A percentile compares a stretch with the other conserved stretches of the same genome.
phyloP scores from a whole-genome alignment of 2,888 invertebrate species.

The Luperina testacea region DNA sequence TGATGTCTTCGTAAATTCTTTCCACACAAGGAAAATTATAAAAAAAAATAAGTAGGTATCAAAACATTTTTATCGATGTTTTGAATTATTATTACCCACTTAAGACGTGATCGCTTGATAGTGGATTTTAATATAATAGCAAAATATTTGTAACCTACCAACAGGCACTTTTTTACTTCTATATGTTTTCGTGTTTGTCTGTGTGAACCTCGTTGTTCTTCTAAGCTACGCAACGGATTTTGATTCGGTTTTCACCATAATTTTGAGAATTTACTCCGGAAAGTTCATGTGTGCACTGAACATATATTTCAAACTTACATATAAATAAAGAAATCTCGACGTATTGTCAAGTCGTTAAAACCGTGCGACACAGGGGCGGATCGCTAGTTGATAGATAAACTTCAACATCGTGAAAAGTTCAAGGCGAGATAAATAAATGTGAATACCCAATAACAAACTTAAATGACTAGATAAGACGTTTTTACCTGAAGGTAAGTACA shows the following conservation, averaged over 20 bases:
- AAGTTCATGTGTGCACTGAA: neutral
- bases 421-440: neutral
- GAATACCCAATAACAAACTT: neutral
- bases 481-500: conserved; percentile 97
- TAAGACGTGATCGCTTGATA: neutral
- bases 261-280: neutral
- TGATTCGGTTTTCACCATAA: neutral
- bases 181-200: neutral
- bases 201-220: neutral
- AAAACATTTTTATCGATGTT: conserved; percentile 22
- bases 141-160: neutral
- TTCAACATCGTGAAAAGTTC: neutral
- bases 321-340: neutral
- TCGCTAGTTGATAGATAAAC: conserved; percentile 8
- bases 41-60: conserved; percentile 3
- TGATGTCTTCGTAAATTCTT: neutral
- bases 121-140: conserved; percentile 2
- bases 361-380: neutral
- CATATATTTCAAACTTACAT: neutral
- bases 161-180: neutral
- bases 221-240: neutral
- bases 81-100: neutral
- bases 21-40: conserved; percentile 9
- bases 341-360: neutral
- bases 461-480: neutral